A percentile compares a stretch with the other conserved stretches of the same genome.
Evolutionary conservation across 1,140 invertebrate species (phyloP).

Genomic region (Meloidogyne chitwoodi): DNA sequence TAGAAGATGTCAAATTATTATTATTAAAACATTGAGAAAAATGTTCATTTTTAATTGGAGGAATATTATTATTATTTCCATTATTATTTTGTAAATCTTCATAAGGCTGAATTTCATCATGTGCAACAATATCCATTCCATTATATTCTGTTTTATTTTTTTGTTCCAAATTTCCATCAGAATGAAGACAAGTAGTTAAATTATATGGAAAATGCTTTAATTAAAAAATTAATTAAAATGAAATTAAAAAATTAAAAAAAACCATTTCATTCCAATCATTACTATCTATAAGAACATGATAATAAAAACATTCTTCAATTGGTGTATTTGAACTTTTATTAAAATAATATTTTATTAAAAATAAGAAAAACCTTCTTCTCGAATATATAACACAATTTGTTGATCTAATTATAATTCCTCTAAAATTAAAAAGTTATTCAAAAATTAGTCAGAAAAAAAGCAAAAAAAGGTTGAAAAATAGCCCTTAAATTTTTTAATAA

Average conservation of each 20-base stretch:
- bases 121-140: conserved; percentile 53
- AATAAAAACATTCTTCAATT: conserved; percentile 30
- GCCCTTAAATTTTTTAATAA: no score
- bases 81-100: not conserved
- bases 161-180: conserved; percentile 21
- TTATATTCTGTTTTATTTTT: conserved; percentile 43
- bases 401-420: conserved; percentile 50
- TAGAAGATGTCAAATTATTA: no score
- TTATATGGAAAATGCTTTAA: conserved; percentile 48
- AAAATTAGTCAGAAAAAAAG: no score
- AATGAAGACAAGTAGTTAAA: conserved; percentile 46
- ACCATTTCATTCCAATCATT: conserved; percentile 51
- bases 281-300: conserved; percentile 52
- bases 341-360: not conserved
- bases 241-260: not conserved
- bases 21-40: not conserved
- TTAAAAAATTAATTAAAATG: not conserved
- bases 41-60: not conserved
- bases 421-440: not conserved
- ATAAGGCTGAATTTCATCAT: conserved; percentile 50
- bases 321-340: conserved; percentile 25
- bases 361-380: conserved; percentile 13
- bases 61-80: not conserved
- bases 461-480: no score
- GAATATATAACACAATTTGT: conserved; percentile 34